Evolutionary conservation across 2,888 invertebrate genomes (phyloP).

Genomic region (Agriopis leucophaearia): DNA sequence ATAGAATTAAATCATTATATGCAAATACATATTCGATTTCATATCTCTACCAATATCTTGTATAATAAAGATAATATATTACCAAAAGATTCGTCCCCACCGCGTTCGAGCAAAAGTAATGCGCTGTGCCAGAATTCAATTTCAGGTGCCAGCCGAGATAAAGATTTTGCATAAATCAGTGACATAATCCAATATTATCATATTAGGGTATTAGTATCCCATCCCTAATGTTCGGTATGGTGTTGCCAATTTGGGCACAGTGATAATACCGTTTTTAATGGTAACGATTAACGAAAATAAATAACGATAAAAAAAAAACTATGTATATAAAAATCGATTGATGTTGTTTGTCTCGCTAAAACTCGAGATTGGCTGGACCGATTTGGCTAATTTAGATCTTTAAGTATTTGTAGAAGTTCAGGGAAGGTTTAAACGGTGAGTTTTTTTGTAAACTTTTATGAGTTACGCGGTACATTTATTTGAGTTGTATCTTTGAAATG

Average conservation of each 20-base stretch:
- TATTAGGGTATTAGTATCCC: constrained; percentile 66
- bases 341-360: too few species aligned
- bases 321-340: too few species aligned
- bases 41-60: constrained; percentile 45
- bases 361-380: too few species aligned
- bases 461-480: constrained; percentile 35
- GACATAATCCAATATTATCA: constrained; percentile 84
- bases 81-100: constrained; percentile 49
- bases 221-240: constrained; percentile 78
- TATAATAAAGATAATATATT: constrained; percentile 50
- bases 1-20: not conserved
- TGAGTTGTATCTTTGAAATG: constrained; percentile 30
- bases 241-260: constrained; percentile 45
- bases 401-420: too few species aligned
- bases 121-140: constrained; percentile 78
- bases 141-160: constrained; percentile 79
- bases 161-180: constrained; percentile 85
- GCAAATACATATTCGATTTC: constrained; percentile 25
- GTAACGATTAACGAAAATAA: too few species aligned
- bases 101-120: constrained; percentile 62
- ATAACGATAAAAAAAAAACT: too few species aligned
- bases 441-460: constrained; percentile 47
- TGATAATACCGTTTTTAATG: not conserved
- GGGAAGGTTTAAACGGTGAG: too few species aligned
- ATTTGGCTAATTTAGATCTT: too few species aligned